Evolutionary conservation across 1,140 invertebrate species (phyloP).

Genomic region (Tenebrio molitor): DNA sequence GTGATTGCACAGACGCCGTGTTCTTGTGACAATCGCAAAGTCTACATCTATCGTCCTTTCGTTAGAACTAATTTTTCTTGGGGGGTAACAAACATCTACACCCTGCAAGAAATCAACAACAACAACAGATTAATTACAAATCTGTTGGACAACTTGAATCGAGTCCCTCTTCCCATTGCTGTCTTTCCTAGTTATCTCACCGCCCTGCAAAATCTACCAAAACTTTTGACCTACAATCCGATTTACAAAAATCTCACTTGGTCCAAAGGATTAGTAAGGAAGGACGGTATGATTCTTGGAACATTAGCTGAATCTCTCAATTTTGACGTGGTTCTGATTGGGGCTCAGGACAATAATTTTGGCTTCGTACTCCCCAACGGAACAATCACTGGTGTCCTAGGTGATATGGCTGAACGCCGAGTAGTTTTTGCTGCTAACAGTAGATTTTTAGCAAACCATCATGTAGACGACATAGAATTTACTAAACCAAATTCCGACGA

Average conservation of each 20-base stretch:
- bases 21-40: too few species aligned
- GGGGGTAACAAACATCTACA: neutral
- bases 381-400: too few species aligned
- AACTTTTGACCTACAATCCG: neutral
- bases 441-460: conserved; percentile 64
- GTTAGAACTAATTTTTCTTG: neutral
- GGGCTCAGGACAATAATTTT: conserved; percentile 55
- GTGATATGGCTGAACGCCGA: conserved; percentile 61
- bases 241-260: conserved; percentile 38
- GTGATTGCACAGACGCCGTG: too few species aligned
- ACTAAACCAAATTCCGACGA: conserved; percentile 62
- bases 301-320: conserved; percentile 63
- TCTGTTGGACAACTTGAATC: neutral
- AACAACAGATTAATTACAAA: neutral
- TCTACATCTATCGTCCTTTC: too few species aligned
- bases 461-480: conserved; percentile 59
- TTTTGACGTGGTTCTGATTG: conserved; percentile 58
- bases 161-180: neutral
- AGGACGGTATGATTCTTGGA: conserved; percentile 62
- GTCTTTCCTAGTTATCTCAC: neutral
- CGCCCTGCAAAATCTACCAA: neutral
- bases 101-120: neutral
- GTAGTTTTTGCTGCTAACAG: conserved; percentile 64
- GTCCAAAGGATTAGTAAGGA: conserved; percentile 48
- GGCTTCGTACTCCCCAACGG: conserved; percentile 60